These are phyloP conservation scores for Bos indicus DNA, from an alignment of 2,113 vertebrate species.

Conservation along the genomic window DNA sequence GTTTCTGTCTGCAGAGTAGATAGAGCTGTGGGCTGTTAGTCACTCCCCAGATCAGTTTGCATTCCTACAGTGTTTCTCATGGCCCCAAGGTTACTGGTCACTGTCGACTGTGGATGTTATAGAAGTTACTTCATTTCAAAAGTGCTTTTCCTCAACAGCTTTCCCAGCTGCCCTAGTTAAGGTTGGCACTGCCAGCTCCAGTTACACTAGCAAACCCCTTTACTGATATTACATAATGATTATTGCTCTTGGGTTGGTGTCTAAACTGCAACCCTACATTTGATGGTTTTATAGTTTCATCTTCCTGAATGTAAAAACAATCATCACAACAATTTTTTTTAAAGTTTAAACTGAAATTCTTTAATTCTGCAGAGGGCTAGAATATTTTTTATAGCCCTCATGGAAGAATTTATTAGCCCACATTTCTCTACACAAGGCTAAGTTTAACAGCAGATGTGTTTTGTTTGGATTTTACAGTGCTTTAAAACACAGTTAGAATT, in stretches of 20 bases:
- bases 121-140: neutral
- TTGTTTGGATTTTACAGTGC: constrained; percentile 8
- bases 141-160: neutral
- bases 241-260: neutral
- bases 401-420: neutral
- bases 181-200: neutral
- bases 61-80: neutral
- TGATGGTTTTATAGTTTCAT: neutral
- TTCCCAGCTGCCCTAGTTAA: neutral
- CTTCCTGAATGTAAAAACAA: neutral
- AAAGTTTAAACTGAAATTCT: neutral
- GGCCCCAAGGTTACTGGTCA: neutral
- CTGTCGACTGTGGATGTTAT: neutral
- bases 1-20: neutral
- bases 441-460: neutral
- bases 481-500: constrained; percentile 16
- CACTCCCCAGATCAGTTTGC: neutral
- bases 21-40: neutral
- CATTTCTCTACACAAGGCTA: neutral
- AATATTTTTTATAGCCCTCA: neutral
- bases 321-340: neutral
- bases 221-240: neutral
- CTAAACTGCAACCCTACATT: neutral
- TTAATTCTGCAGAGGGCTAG: neutral
- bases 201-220: neutral